Percentiles rank a stretch among this genome's conserved stretches.
Evolutionary conservation across 1,140 invertebrate species (phyloP).

Genomic region (Probaryconus sp.): DNA sequence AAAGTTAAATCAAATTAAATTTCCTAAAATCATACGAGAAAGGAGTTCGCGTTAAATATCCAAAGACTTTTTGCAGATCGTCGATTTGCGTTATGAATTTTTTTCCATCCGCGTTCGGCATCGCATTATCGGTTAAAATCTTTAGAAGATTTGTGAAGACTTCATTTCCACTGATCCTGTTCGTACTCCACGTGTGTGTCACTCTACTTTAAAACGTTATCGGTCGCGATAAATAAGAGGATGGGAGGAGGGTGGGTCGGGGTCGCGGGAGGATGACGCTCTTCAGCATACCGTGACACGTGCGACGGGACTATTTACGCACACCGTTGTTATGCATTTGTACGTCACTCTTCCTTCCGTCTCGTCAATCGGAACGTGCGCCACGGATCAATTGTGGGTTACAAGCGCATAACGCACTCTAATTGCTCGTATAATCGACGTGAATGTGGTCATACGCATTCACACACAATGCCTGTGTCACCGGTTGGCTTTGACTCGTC

Average conservation of each 20-base stretch:
- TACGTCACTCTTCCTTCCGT: constrained; percentile 35
- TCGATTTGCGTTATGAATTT: no score
- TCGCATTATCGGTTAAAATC: no score
- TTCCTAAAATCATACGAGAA: no score
- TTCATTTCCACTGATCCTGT: no score
- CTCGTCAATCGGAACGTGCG: constrained; percentile 4
- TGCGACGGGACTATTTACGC: constrained; percentile 34
- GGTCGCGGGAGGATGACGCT: no score
- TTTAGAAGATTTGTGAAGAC: no score
- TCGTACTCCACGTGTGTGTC: constrained; percentile 15
- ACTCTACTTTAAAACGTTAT: constrained; percentile 18
- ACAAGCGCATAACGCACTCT: not conserved
- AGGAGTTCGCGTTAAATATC: no score
- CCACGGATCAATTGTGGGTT: constrained; percentile 28
- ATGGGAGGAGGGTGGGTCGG: no score
- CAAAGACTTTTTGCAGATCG: no score
- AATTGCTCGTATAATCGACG: constrained; percentile 5
- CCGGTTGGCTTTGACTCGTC: constrained; percentile 20
- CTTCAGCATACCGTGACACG: constrained; percentile 19
- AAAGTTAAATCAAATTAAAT: no score
- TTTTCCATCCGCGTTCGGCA: no score
- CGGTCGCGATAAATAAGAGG: not conserved
- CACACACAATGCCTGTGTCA: not conserved
- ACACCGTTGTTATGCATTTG: constrained; percentile 17
- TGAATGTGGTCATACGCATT: not conserved